These are phyloP conservation scores for Squalus acanthias DNA, from an alignment of 2,797 vertebrate genomes.

Conservation along the genomic window DNA sequence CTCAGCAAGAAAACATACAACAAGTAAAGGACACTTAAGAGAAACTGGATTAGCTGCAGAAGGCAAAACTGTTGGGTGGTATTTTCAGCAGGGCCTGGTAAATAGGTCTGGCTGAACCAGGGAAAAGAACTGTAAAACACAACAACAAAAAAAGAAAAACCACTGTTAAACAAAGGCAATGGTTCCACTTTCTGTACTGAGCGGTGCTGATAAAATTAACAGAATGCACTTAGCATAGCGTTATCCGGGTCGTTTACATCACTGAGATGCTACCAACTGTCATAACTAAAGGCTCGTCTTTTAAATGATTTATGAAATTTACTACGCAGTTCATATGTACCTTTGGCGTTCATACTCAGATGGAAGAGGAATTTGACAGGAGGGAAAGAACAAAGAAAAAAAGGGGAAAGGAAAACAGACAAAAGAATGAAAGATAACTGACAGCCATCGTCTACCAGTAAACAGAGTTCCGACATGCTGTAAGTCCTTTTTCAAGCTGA, in stretches of 20 bases:
- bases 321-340: conserved; percentile 35
- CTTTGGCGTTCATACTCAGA: conserved; percentile 35
- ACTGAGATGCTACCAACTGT: conserved; percentile 55
- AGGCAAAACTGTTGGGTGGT: conserved; percentile 99
- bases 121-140: conserved; percentile 99
- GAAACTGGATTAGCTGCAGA: conserved; percentile 99
- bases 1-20: conserved; percentile 80
- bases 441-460: conserved; percentile 35
- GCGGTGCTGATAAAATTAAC: conserved; percentile 79
- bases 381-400: conserved; percentile 33
- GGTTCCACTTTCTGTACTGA: conserved; percentile 84
- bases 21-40: conserved; percentile 90
- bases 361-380: conserved; percentile 27
- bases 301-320: conserved; percentile 36
- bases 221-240: conserved; percentile 70
- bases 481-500: conserved; percentile 35
- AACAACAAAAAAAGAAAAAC: conserved; percentile 99
- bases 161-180: conserved; percentile 97
- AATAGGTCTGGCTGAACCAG: conserved; percentile 99
- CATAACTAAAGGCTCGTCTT: conserved; percentile 32
- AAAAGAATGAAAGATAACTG: conserved; percentile 36
- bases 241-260: conserved; percentile 62
- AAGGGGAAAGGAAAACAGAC: conserved; percentile 32
- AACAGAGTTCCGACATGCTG: conserved; percentile 32
- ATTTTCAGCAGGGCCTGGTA: conserved; percentile 99